Conservation (phyloP, 2,113 vertebrate genomes). For the Neofelis nebulosa region DNA sequence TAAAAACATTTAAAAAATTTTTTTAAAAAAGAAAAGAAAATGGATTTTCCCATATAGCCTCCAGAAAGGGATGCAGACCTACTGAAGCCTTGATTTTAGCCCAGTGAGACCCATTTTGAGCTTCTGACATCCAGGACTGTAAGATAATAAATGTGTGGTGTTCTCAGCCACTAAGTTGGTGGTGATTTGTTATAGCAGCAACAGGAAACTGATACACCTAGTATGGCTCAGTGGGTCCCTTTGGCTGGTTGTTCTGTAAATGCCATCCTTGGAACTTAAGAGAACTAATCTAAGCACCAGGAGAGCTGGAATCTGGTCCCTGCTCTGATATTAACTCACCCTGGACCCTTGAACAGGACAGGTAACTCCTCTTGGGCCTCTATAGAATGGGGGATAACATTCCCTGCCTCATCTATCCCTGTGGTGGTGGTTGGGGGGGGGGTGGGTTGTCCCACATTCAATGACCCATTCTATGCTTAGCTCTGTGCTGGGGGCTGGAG, state of each 20-base stretch:
- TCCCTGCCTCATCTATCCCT: background rate
- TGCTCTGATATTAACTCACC: background rate
- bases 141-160: background rate
- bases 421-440: fast-evolving
- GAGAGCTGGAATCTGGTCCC: background rate
- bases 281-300: background rate
- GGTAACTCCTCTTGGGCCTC: background rate
- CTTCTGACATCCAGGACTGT: background rate
- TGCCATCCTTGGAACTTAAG: background rate
- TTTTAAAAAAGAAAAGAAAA: background rate
- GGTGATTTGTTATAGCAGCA: background rate
- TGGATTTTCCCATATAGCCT: background rate
- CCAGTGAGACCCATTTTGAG: background rate
- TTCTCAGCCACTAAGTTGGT: background rate
- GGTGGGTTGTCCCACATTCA: background rate
- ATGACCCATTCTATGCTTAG: background rate
- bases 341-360: background rate
- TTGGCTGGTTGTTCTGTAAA: background rate
- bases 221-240: background rate
- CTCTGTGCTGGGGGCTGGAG: background rate
- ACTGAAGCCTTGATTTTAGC: background rate
- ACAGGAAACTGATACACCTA: background rate
- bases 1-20: too few species aligned
- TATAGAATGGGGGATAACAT: background rate
- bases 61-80: background rate